Percentiles rank a stretch among this genome's conserved stretches.
These are phyloP conservation scores for Thripadectes ignobilis DNA, from an alignment of 2,797 vertebrate species.

Conservation along the genomic window DNA sequence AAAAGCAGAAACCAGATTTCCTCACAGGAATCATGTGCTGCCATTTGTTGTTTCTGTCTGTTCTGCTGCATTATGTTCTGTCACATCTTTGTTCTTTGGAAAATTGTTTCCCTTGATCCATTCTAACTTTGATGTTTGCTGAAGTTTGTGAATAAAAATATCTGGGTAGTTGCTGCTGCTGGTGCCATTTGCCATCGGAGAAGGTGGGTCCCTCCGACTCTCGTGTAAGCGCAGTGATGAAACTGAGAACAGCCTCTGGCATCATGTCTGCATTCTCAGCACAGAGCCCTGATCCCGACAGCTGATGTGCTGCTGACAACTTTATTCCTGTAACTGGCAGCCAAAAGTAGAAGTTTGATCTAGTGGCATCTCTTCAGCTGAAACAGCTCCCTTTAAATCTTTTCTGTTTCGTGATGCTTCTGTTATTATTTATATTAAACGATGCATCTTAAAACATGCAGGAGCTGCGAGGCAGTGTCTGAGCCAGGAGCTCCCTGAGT, in stretches of 20 bases:
- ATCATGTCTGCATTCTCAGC: conserved; percentile 21
- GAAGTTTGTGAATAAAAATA: conserved; percentile 32
- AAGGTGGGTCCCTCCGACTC: background rate
- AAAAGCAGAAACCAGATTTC: background rate
- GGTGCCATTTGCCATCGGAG: background rate
- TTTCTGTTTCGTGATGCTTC: background rate
- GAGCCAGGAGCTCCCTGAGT: background rate
- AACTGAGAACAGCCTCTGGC: conserved; percentile 48
- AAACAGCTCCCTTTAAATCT: conserved; percentile 17
- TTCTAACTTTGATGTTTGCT: background rate
- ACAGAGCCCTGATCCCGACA: conserved; percentile 28
- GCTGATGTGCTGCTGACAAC: conserved; percentile 66
- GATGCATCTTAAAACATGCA: background rate
- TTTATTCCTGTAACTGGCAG: conserved; percentile 60
- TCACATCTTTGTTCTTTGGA: background rate
- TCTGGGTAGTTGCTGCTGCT: background rate
- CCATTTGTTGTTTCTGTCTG: background rate
- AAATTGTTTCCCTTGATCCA: background rate
- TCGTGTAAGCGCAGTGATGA: background rate
- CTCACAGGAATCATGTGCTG: background rate
- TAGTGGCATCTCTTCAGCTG: conserved; percentile 17
- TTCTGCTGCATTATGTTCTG: background rate
- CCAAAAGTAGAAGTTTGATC: conserved; percentile 48
- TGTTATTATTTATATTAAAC: conserved; percentile 41
- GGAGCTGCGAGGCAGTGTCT: background rate